A percentile compares a stretch with the other conserved stretches of the same genome.
Conservation (phyloP, 1,140 invertebrate genomes). For the Laodelphax striatellus region DNA sequence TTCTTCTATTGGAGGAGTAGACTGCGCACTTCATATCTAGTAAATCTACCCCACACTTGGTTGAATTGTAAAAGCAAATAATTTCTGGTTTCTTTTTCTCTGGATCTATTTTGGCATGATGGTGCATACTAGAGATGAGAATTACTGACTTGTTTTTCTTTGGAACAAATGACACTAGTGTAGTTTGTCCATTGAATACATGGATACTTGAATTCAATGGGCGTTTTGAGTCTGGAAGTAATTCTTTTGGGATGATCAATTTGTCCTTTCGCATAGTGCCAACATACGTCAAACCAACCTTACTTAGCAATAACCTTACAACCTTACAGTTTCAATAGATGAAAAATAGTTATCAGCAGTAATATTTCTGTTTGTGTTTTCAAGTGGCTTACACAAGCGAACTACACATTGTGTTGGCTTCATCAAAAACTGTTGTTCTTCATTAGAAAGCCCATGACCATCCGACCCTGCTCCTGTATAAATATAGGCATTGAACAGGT, state of each 20-base stretch:
- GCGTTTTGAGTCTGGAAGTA: slow-evolving; percentile 12
- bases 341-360: slow-evolving; percentile 24
- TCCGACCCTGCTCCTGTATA: slow-evolving; percentile 12
- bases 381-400: slow-evolving; percentile 16
- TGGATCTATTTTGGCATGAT: slow-evolving; percentile 18
- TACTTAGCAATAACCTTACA: slow-evolving; percentile 25
- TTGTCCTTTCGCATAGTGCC: slow-evolving; percentile 36
- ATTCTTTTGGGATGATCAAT: slow-evolving; percentile 28
- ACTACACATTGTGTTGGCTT: slow-evolving; percentile 7
- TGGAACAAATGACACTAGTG: slow-evolving; percentile 16
- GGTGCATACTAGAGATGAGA: slow-evolving; percentile 27
- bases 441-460: background rate
- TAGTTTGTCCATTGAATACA: slow-evolving; percentile 12
- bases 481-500: slow-evolving; percentile 13
- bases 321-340: slow-evolving; percentile 19
- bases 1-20: slow-evolving; percentile 20
- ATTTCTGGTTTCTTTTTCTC: slow-evolving; percentile 24
- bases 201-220: slow-evolving; percentile 3
- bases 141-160: slow-evolving; percentile 27
- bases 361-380: slow-evolving; percentile 20
- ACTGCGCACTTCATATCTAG: slow-evolving; percentile 25
- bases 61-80: slow-evolving; percentile 24
- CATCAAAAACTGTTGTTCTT: slow-evolving; percentile 3
- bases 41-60: slow-evolving; percentile 28
- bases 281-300: slow-evolving; percentile 28